A percentile compares a stretch with the other conserved stretches of the same genome.
Evolutionary conservation across 2,888 invertebrate species (phyloP).

Genomic region (Odontomyia ornata): DNA sequence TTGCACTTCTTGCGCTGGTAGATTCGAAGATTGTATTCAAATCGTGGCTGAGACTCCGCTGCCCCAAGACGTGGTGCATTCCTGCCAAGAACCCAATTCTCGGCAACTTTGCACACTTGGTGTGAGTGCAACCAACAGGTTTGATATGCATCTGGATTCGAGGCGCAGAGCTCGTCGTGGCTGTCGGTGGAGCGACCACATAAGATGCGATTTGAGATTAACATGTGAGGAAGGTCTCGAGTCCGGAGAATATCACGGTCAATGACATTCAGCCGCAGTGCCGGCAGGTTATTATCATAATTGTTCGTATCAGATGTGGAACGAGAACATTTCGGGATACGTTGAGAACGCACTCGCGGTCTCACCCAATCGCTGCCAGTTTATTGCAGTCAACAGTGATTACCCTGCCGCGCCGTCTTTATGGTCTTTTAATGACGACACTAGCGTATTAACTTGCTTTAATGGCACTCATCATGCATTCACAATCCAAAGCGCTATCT

Average conservation of each 20-base stretch:
- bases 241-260: constrained; percentile 21
- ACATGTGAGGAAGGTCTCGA: constrained; percentile 11
- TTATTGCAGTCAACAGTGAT: no score
- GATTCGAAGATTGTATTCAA: not conserved
- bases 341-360: no score
- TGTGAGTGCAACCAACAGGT: constrained; percentile 4
- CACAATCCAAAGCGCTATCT: no score
- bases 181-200: not conserved
- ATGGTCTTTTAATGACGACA: no score
- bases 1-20: not conserved
- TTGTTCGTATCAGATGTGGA: not conserved
- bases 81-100: not conserved
- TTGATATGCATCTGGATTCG: constrained; percentile 21
- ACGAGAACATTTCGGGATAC: not conserved
- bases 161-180: not conserved
- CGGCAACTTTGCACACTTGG: constrained; percentile 1
- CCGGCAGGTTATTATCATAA: constrained; percentile 12
- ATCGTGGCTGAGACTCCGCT: not conserved
- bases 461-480: no score
- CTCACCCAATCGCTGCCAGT: no score
- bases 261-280: constrained; percentile 25
- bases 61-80: not conserved
- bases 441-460: no score
- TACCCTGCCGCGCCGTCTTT: no score
- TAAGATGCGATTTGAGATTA: not conserved